These are phyloP conservation scores for Pelodiscus sinensis DNA, from an alignment of 2,113 vertebrate genomes.

Conservation along the genomic window DNA sequence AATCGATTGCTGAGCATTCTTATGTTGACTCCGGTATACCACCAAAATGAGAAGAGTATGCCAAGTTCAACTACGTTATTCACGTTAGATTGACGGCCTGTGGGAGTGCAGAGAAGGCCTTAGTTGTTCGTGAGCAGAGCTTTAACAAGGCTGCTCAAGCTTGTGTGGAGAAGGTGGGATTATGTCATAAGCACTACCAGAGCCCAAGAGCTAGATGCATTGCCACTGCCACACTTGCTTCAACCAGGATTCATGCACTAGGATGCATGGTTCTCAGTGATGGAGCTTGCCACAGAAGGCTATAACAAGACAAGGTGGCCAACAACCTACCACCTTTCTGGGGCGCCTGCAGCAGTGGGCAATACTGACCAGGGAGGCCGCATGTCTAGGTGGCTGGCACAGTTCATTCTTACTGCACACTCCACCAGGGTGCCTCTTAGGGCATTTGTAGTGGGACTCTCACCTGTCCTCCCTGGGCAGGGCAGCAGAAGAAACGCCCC, in stretches of 20 bases:
- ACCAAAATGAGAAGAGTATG: no score
- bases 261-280: background rate
- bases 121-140: accelerated
- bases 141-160: background rate
- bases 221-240: background rate
- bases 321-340: background rate
- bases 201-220: background rate
- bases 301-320: background rate
- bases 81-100: no score
- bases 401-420: background rate
- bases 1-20: no score
- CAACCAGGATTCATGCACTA: accelerated
- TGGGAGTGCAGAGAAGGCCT: no score
- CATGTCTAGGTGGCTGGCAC: background rate
- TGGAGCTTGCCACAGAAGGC: background rate
- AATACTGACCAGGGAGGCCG: background rate
- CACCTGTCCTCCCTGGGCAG: background rate
- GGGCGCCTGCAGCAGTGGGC: background rate
- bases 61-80: no score
- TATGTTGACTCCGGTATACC: no score
- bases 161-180: background rate
- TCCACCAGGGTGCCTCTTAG: background rate
- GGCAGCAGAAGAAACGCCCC: background rate
- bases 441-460: background rate
- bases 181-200: background rate